Conservation (phyloP, 2,888 invertebrate genomes). For the Ennomos quercinarius region DNA sequence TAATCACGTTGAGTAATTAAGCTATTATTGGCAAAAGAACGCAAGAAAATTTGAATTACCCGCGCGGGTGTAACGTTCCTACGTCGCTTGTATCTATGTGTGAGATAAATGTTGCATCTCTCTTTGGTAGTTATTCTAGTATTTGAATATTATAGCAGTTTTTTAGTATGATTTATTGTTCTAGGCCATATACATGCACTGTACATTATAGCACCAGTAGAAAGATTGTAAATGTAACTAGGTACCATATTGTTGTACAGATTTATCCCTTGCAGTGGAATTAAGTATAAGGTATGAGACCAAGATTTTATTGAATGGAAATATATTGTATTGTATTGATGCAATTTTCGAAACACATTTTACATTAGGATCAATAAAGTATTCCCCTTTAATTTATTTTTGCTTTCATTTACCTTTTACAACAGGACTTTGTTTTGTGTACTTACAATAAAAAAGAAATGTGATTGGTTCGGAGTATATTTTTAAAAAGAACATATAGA, state of each 20-base stretch:
- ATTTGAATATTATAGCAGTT: slow-evolving; percentile 12
- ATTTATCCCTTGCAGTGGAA: slow-evolving; percentile 69
- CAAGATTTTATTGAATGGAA: slow-evolving; percentile 81
- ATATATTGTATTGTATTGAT: slow-evolving; percentile 82
- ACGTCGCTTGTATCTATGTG: neutral
- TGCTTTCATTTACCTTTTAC: slow-evolving; percentile 57
- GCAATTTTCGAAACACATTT: slow-evolving; percentile 84
- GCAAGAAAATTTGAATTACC: too few species aligned
- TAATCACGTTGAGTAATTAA: too few species aligned
- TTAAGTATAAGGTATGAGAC: slow-evolving; percentile 75
- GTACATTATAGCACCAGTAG: slow-evolving; percentile 67
- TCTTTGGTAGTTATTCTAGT: neutral
- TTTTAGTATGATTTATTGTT: slow-evolving; percentile 24
- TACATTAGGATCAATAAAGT: slow-evolving; percentile 85
- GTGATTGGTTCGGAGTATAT: slow-evolving; percentile 17
- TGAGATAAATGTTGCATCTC: neutral
- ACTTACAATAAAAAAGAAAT: slow-evolving; percentile 11
- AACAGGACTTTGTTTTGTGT: slow-evolving; percentile 9
- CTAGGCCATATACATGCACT: slow-evolving; percentile 47
- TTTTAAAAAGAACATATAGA: slow-evolving; percentile 27
- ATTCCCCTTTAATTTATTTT: slow-evolving; percentile 67
- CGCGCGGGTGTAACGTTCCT: too few species aligned
- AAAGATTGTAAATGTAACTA: slow-evolving; percentile 67
- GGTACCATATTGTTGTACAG: slow-evolving; percentile 75
- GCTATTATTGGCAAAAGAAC: too few species aligned